Evolutionary conservation across 2,113 vertebrate genomes (phyloP), one percentile per base, ranked within the genome.

Genomic region (Seriola dumerili): DNA sequence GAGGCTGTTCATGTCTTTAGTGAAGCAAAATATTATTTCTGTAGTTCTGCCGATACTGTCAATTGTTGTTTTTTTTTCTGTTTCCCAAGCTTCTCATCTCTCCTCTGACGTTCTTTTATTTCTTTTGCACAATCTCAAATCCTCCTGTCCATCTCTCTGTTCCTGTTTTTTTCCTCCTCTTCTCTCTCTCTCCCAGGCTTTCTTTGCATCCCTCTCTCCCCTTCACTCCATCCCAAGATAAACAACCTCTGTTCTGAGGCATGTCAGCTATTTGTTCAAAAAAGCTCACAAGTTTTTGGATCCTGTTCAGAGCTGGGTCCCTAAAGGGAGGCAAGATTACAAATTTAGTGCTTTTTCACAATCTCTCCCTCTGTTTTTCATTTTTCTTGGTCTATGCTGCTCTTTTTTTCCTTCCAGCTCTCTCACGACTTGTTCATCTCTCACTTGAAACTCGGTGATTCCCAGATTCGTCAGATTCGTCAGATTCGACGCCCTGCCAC

Each of bases 241-340:
- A 94, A 95, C 94, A 93, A 76, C 75, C 87, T 87, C 89, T 76
- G 63, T 82, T 84, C 89, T 78, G 87, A 91, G 85, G 92, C 88
- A 94, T 88, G 90, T 88, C 90, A 94, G 88, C 90, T 95, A 95
- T 95, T 93, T 93, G 89, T 88, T 90, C 63, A 84, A 85, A 91
- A 87, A 90, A 92, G 86, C 84, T 84, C 85, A 68, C 78, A 78
- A 72, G 81, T 58, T 91, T 91, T 90, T 94, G 93, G 91, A 95
- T 80, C 85, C 67, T 29, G 71, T 90, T 93, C 92, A 88, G 86
- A 78, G 57, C 55, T 52, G 32, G 73, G 84, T 94, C 94, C 87
- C 93, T 0, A 8, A 89, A 88, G 91, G 92, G 92, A 94, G 89
- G 89, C 85, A 72, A 92, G 92, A 89, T 91, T 92, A 91, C 91